A percentile compares a stretch with the other conserved stretches of the same genome.
Conservation (phyloP, 2,888 invertebrate genomes). For the Mesoligia furuncula region DNA sequence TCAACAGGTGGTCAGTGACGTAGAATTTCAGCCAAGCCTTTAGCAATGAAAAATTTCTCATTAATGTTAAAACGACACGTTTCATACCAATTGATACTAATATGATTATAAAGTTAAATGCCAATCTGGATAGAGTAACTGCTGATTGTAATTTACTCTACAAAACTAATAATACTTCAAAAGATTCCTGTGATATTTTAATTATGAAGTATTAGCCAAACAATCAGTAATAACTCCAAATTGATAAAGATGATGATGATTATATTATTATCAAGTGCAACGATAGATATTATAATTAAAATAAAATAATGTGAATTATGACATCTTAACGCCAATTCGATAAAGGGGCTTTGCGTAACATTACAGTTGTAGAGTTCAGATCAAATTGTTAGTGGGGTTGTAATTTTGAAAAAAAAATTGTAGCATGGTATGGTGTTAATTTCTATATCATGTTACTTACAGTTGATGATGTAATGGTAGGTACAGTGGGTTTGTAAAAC, state of each 20-base stretch:
- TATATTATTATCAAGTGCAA: conserved; percentile 50
- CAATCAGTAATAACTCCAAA: conserved; percentile 49
- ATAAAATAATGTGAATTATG: conserved; percentile 45
- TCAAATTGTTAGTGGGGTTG: conserved; percentile 23
- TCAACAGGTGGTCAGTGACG: conserved; percentile 89
- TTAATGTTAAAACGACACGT: conserved; percentile 62
- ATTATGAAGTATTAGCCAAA: background rate
- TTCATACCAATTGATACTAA: conserved; percentile 36
- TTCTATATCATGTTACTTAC: conserved; percentile 81
- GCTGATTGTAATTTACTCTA: conserved; percentile 25
- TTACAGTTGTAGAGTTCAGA: conserved; percentile 27
- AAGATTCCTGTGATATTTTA: background rate
- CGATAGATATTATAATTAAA: conserved; percentile 41
- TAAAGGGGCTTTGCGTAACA: conserved; percentile 87
- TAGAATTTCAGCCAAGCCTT: conserved; percentile 91
- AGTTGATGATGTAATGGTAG: conserved; percentile 89
- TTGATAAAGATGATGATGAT: conserved; percentile 50
- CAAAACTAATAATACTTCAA: background rate
- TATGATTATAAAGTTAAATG: conserved; percentile 38
- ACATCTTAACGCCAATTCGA: conserved; percentile 83
- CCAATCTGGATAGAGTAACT: conserved; percentile 38
- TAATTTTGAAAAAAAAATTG: conserved; percentile 61
- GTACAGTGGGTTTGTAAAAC: conserved; percentile 92
- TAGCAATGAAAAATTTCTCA: conserved; percentile 83
- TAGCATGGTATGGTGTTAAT: conserved; percentile 52